Evolutionary conservation across 2,113 vertebrate species (phyloP).

Genomic region (Archocentrus centrarchus): DNA sequence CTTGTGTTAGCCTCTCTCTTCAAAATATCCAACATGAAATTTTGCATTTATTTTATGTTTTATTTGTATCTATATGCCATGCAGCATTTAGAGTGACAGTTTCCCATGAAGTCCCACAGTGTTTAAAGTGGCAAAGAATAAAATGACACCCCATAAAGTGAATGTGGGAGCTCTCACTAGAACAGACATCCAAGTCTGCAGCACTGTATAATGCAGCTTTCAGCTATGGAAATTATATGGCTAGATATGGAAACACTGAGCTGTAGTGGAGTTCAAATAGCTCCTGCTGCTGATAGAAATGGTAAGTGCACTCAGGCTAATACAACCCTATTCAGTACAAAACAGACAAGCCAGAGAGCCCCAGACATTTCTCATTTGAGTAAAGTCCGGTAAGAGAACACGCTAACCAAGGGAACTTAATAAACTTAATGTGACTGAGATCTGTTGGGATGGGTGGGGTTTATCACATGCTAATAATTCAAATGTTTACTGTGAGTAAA

Average conservation of each 20-base stretch:
- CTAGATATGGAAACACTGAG: not conserved
- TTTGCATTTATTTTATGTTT: slow-evolving; percentile 4
- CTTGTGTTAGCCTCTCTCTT: not conserved
- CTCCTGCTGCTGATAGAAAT: not conserved
- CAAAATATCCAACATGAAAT: not conserved
- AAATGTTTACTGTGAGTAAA: not conserved
- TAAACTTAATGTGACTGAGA: not conserved
- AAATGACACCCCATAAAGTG: not conserved
- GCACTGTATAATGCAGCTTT: not conserved
- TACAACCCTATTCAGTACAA: not conserved
- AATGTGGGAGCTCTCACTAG: not conserved
- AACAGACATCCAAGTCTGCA: not conserved
- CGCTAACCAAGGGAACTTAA: not conserved
- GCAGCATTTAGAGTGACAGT: not conserved
- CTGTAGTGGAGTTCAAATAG: not conserved
- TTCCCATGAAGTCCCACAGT: not conserved
- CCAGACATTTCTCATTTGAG: not conserved
- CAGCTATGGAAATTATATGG: slow-evolving; percentile 1
- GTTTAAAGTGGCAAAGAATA: not conserved
- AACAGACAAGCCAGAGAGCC: not conserved
- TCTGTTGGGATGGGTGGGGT: not conserved
- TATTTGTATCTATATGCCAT: not conserved
- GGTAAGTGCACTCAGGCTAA: not conserved
- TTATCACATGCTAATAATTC: not conserved
- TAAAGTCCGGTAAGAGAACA: not conserved